phyloP scores from a whole-genome alignment of 2,113 vertebrate species.

The Chloebia gouldiae region DNA sequence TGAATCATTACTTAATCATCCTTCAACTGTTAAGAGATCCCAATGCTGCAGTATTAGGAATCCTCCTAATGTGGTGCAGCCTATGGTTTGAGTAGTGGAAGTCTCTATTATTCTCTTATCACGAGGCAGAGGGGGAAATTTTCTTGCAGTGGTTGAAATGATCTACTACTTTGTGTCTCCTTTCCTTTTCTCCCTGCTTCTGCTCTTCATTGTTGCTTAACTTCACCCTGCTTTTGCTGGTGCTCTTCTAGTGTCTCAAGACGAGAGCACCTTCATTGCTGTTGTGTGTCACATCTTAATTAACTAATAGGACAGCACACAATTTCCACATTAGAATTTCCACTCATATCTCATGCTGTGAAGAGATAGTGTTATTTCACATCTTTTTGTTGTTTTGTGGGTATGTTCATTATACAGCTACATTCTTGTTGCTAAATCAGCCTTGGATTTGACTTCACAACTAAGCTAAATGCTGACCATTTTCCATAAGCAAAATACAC shows the following conservation, averaged over 20 bases:
- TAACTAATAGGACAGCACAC: background rate
- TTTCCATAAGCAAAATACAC: constrained; percentile 35
- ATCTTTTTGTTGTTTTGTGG: background rate
- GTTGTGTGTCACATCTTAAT: background rate
- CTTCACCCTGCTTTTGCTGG: background rate
- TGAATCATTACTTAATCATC: background rate
- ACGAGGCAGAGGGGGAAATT: background rate
- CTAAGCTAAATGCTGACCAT: background rate
- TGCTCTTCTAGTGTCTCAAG: background rate
- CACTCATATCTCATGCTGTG: background rate
- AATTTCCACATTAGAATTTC: background rate
- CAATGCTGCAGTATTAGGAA: background rate
- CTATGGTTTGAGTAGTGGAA: background rate
- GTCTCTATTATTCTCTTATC: background rate
- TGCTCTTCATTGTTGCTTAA: background rate
- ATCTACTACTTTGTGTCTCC: background rate
- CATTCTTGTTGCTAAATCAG: background rate
- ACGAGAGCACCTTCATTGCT: background rate
- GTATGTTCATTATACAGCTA: background rate
- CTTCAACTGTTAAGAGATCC: background rate
- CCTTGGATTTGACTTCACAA: background rate
- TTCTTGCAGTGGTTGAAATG: background rate
- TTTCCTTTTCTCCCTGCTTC: background rate
- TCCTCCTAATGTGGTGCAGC: background rate
- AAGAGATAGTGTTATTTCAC: background rate